A percentile compares a stretch with the other conserved stretches of the same genome.
Conservation (phyloP, 2,113 vertebrate species). For the Laterallus jamaicensis region DNA sequence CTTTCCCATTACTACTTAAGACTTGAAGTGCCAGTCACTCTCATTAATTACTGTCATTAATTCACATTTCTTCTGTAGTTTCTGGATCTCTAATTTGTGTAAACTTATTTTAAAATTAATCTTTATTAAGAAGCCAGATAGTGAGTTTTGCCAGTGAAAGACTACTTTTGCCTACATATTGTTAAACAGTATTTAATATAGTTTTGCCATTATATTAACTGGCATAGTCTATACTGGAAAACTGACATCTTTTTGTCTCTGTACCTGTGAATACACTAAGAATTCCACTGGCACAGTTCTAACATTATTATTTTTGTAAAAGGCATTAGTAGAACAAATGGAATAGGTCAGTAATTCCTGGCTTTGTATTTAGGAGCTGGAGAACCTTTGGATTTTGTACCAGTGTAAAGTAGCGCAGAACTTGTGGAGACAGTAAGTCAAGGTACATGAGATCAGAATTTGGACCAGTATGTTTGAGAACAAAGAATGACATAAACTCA, state of each 20-base stretch:
- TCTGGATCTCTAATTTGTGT: background rate
- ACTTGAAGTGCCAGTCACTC: background rate
- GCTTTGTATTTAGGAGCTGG: background rate
- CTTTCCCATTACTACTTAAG: background rate
- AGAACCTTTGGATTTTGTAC: conserved; percentile 7
- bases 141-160: background rate
- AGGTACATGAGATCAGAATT: conserved; percentile 43
- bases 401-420: background rate
- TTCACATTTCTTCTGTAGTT: background rate
- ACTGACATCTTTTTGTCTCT: background rate
- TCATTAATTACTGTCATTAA: background rate
- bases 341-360: conserved; percentile 26
- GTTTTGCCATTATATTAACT: background rate
- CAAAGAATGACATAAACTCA: background rate
- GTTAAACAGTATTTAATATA: background rate
- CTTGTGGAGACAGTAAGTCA: background rate
- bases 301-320: background rate
- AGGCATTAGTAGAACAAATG: conserved; percentile 18
- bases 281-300: background rate
- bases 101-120: background rate
- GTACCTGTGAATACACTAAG: background rate
- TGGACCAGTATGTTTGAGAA: conserved; percentile 14
- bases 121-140: background rate
- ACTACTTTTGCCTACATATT: background rate
- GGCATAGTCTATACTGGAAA: background rate